phyloP scores from a whole-genome alignment of 2,888 invertebrate species.

The Caenorhabditis macrosperma region DNA sequence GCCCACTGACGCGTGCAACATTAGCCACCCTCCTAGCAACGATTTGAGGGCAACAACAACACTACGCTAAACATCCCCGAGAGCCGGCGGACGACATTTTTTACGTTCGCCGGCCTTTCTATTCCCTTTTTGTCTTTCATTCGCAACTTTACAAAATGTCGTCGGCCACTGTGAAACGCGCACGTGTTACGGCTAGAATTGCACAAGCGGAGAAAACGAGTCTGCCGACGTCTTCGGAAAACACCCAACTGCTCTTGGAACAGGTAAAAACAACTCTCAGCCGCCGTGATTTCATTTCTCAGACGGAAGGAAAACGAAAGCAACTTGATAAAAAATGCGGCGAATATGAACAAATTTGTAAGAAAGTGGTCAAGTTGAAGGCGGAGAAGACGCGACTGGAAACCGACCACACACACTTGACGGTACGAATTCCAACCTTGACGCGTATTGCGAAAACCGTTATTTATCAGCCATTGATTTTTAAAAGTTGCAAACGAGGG shows the following conservation, averaged over 20 bases:
- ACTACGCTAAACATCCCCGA: conserved; percentile 19
- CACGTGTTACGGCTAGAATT: conserved; percentile 55
- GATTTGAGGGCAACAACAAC: conserved; percentile 15
- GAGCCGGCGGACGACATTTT: conserved; percentile 50
- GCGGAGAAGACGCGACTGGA: conserved; percentile 24
- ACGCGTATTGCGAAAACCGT: neutral
- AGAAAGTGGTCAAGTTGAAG: conserved; percentile 32
- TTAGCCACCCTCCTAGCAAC: conserved; percentile 44
- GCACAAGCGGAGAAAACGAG: conserved; percentile 50
- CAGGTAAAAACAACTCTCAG: conserved; percentile 50
- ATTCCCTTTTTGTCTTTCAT: conserved; percentile 19
- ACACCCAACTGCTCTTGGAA: conserved; percentile 40
- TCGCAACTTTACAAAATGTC: conserved; percentile 17
- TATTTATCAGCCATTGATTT: conserved; percentile 38
- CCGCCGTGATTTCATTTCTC: too few relatives aligned
- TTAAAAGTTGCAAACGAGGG: conserved; percentile 17
- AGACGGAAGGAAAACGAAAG: conserved; percentile 59
- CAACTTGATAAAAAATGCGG: conserved; percentile 57
- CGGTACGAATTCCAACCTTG: neutral
- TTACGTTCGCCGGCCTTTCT: conserved; percentile 46
- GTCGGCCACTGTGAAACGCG: conserved; percentile 48
- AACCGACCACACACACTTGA: conserved; percentile 19
- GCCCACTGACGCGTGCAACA: conserved; percentile 39
- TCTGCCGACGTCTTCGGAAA: conserved; percentile 56
- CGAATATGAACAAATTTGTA: conserved; percentile 60